Evolutionary conservation across 2,113 vertebrate genomes (phyloP), one percentile per base, ranked within the genome.

Genomic region (Tenrec ecaudatus): DNA sequence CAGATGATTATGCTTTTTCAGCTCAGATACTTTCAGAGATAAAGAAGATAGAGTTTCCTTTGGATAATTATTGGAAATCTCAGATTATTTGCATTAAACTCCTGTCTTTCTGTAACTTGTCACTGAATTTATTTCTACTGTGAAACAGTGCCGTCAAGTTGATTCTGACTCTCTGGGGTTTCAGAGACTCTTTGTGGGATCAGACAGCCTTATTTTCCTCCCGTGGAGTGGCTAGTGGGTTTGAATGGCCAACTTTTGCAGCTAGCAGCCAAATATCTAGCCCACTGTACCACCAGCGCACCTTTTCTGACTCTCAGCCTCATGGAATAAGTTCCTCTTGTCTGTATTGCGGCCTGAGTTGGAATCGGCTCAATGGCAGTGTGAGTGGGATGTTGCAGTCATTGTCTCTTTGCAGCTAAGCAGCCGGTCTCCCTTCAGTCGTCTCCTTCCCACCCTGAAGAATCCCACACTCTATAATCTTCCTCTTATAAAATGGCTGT

Each of bases 1-100:
- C 23, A 79, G 29, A 17, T 86, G 47, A 73, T 76, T 92, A 81
- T 89, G n/a, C 87, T 91, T 95, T 93, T 95, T 88, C 33, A 90
- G 36, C 17, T 69, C 33, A 73, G 1, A 36, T 92, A 82, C 71
- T 89, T 93, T 71, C 58, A 86, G 43, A 89, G 83, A 84, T 53
- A 53, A 14, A 89, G 86, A 82, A 87, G 69, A 80, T 71, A 69
- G 11, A 69, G 53, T 36, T 87, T 92, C n/a, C 76, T 84, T 94
- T 89, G 33, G 38, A 9, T 92, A 36, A 87, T 71, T 87, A 29
- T 83, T 87, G 43, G n/a, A 75, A 91, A 94, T 89, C 20, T 80
- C 7, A 62, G 10, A 53, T 83, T 83, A 89, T 76, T 53, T 93
- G 81, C 80, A 57, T 89, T 87, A 93, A 93, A 77, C 8, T 83